Conservation (phyloP, 2,113 vertebrate species). For the Puma concolor region DNA sequence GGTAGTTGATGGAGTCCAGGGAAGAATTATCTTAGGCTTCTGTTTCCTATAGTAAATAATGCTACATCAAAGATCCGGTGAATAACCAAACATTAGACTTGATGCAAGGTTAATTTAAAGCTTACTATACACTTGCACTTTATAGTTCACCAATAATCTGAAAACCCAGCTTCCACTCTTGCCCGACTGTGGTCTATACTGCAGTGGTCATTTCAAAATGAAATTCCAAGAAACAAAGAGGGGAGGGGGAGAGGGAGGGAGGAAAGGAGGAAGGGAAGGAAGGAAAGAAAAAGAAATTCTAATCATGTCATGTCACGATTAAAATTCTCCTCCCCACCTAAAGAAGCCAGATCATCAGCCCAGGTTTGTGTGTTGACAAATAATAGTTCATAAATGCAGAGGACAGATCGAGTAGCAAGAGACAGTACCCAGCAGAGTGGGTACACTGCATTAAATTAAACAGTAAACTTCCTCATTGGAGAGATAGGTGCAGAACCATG, state of each 20-base stretch:
- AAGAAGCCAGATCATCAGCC: background rate
- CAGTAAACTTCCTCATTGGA: accelerated
- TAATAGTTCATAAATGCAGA: accelerated
- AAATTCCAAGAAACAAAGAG: background rate
- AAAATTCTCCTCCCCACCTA: background rate
- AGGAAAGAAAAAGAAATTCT: background rate
- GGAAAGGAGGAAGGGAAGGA: no score
- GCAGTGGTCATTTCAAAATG: background rate
- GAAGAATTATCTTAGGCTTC: background rate
- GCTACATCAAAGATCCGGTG: background rate
- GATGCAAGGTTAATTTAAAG: background rate
- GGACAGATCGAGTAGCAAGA: background rate
- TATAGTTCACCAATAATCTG: background rate
- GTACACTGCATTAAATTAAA: accelerated
- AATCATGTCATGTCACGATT: background rate
- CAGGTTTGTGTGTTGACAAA: background rate
- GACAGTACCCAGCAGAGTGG: no score
- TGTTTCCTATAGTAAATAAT: background rate
- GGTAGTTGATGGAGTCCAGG: background rate
- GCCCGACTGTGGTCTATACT: background rate
- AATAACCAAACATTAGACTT: background rate
- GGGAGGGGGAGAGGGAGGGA: no score
- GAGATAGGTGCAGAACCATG: background rate
- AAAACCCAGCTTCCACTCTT: background rate
- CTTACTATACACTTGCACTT: background rate